Evolutionary conservation across 1,140 invertebrate genomes (phyloP).

Genomic region (Drosophila littoralis): DNA sequence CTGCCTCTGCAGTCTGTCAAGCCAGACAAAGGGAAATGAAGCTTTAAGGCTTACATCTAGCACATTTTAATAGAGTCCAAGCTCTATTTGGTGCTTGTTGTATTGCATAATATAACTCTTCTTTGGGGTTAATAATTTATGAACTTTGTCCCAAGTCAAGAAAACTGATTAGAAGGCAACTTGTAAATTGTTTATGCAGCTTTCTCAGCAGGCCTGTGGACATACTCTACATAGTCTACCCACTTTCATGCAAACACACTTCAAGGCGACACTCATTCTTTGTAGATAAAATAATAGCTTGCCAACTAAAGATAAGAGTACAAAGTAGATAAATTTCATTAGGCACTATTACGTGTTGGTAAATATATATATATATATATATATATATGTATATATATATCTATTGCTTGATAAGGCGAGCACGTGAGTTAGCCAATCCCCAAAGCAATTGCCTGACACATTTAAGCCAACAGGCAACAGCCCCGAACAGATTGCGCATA

Average conservation of each 20-base stretch:
- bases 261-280: slow-evolving; percentile 14
- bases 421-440: slow-evolving; percentile 36
- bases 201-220: too few species aligned
- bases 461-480: too few species aligned
- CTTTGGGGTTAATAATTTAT: too few species aligned
- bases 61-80: slow-evolving; percentile 12
- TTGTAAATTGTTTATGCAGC: too few species aligned
- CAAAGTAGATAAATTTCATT: slow-evolving; percentile 24
- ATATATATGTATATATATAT: slow-evolving; percentile 19
- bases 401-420: slow-evolving; percentile 30
- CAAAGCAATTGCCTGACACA: slow-evolving; percentile 30
- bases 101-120: too few species aligned
- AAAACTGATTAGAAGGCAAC: too few species aligned
- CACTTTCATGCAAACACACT: slow-evolving; percentile 3
- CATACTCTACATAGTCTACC: background rate
- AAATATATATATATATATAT: background rate
- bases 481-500: slow-evolving; percentile 27
- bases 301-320: slow-evolving; percentile 33
- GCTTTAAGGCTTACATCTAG: background rate
- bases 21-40: slow-evolving; percentile 7
- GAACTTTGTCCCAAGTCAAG: too few species aligned
- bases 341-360: slow-evolving; percentile 5
- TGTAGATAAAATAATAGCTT: slow-evolving; percentile 9
- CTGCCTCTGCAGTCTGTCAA: background rate
- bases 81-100: background rate